Evolutionary conservation across 2,113 vertebrate species (phyloP).

Genomic region (Phaethornis superciliosus): DNA sequence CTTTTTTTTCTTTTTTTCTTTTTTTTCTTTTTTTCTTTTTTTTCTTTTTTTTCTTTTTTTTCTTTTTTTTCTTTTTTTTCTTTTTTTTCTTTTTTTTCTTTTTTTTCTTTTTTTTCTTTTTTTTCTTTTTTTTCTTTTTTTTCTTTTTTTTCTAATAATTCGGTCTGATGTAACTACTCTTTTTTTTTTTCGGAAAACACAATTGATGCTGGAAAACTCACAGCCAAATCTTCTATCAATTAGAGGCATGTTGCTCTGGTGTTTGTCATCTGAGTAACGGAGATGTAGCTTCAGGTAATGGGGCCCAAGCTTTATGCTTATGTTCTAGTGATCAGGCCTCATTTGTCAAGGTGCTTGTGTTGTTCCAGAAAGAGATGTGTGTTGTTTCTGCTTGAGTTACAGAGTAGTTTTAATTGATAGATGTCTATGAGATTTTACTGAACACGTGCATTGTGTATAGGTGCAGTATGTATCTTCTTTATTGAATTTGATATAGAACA

Average conservation of each 20-base stretch:
- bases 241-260: neutral
- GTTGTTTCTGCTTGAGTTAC: neutral
- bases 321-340: neutral
- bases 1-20: too few species aligned
- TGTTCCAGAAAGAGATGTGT: neutral
- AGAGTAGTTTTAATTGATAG: neutral
- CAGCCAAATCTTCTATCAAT: neutral
- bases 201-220: neutral
- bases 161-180: neutral
- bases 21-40: neutral
- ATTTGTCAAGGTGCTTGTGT: neutral
- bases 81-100: neutral
- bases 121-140: neutral
- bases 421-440: neutral
- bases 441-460: neutral
- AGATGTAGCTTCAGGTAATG: neutral
- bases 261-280: neutral
- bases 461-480: neutral
- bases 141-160: neutral
- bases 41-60: neutral
- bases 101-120: neutral
- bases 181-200: neutral
- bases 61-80: neutral
- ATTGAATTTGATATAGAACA: neutral
- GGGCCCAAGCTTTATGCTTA: neutral